Conservation (phyloP, 2,888 invertebrate genomes). For the Euproctis similis region DNA sequence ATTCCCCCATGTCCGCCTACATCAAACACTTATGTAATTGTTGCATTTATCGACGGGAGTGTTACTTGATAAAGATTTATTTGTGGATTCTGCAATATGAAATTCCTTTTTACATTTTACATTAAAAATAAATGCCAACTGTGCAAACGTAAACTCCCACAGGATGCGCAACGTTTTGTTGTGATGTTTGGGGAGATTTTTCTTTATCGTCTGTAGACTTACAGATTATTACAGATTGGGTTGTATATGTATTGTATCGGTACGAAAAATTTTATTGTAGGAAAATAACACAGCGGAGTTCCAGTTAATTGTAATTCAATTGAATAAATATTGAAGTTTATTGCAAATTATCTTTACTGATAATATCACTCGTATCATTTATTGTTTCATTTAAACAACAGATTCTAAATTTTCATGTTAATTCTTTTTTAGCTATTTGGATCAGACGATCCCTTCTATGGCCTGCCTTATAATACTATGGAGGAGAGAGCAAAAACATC, state of each 20-base stretch:
- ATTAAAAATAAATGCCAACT: conserved; percentile 1
- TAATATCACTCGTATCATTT: conserved; percentile 10
- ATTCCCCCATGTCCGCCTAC: conserved; percentile 41
- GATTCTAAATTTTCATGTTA: conserved; percentile 2
- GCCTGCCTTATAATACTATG: conserved; percentile 52
- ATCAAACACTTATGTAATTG: conserved; percentile 52
- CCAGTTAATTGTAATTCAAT: too few relatives aligned
- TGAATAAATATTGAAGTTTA: conserved; percentile 7
- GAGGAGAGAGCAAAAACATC: conserved; percentile 52
- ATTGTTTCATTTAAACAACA: conserved; percentile 1
- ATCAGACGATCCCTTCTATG: conserved; percentile 71
- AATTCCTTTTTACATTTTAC: conserved; percentile 1
- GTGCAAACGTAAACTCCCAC: too few relatives aligned
- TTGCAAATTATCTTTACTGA: conserved; percentile 16
- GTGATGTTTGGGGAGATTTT: too few relatives aligned
- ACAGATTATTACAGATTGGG: too few relatives aligned
- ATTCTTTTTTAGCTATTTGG: conserved; percentile 59
- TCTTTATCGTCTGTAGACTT: too few relatives aligned
- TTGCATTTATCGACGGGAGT: conserved; percentile 22
- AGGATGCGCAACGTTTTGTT: too few relatives aligned
- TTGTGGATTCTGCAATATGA: conserved; percentile 12
- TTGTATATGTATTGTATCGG: too few relatives aligned
- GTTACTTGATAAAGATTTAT: conserved; percentile 20
- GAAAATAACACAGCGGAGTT: too few relatives aligned
- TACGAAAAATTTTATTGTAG: too few relatives aligned